Conservation (phyloP, 2,797 vertebrate genomes). For the Intellagama lesueurii region DNA sequence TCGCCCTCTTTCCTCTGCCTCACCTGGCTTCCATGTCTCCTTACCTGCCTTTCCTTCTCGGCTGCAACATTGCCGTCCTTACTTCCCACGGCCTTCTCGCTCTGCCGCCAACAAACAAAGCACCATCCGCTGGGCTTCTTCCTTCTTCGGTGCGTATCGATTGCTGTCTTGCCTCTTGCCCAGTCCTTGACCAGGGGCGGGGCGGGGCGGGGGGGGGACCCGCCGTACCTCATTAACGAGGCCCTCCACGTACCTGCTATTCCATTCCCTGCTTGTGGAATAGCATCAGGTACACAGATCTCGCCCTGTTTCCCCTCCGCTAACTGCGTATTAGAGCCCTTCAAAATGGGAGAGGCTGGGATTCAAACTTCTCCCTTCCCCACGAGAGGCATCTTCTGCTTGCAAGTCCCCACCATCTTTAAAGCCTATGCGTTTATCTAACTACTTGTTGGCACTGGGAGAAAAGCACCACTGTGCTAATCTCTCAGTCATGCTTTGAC, state of each 20-base stretch:
- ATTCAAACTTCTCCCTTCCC: not conserved
- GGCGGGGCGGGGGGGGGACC: not conserved
- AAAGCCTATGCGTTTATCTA: not conserved
- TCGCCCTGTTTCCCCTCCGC: not conserved
- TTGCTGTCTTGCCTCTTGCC: too few species aligned
- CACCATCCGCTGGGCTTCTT: not conserved
- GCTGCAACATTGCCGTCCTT: constrained; percentile 18
- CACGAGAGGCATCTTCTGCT: not conserved
- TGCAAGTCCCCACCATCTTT: not conserved
- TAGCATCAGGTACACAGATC: not conserved
- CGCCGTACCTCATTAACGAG: not conserved
- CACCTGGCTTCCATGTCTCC: too few species aligned
- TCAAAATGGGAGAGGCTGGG: not conserved
- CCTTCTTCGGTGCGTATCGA: not conserved
- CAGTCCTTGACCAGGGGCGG: too few species aligned
- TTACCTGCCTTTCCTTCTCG: not conserved
- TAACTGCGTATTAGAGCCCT: not conserved
- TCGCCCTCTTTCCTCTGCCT: rapidly evolving
- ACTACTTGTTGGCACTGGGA: not conserved
- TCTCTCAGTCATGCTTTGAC: not conserved
- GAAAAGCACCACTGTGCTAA: not conserved
- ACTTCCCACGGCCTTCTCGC: not conserved
- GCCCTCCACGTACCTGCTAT: not conserved
- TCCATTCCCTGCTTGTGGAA: not conserved
- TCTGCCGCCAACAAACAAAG: not conserved